These are phyloP conservation scores for Condylura cristata DNA, from an alignment of 2,113 vertebrate species.

Conservation along the genomic window DNA sequence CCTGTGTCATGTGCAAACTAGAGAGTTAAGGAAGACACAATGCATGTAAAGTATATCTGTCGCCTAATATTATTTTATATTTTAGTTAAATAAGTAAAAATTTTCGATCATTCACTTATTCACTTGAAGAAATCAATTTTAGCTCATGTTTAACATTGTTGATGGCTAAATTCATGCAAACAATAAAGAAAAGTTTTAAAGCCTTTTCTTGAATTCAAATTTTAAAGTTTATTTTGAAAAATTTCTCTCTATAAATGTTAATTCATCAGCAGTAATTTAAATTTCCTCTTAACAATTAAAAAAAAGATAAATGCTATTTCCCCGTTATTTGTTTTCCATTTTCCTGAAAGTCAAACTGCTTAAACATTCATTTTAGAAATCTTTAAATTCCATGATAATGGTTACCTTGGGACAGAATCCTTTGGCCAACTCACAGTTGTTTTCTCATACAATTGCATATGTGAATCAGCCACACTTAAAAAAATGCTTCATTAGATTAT, in stretches of 20 bases:
- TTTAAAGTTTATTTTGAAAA: slow-evolving; percentile 19
- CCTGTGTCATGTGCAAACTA: too few species aligned
- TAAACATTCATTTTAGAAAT: too few species aligned
- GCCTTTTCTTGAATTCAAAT: not conserved
- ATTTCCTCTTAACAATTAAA: not conserved
- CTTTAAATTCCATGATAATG: too few species aligned
- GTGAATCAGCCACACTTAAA: not conserved
- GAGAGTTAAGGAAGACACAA: too few species aligned
- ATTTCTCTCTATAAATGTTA: not conserved
- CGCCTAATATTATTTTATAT: too few species aligned
- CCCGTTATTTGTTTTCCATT: not conserved
- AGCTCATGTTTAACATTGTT: not conserved
- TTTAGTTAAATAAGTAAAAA: too few species aligned
- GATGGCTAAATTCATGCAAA: not conserved
- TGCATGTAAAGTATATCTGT: too few species aligned
- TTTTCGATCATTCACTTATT: too few species aligned
- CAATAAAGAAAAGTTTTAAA: not conserved
- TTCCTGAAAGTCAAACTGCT: not conserved
- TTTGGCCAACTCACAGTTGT: too few species aligned
- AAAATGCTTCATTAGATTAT: not conserved
- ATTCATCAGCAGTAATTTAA: not conserved
- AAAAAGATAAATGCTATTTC: not conserved
- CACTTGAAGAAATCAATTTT: not conserved
- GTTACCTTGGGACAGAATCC: too few species aligned
- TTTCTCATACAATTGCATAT: not conserved